Evolutionary conservation across 2,113 vertebrate genomes (phyloP).

Genomic region (Mesoclemmys tuberculata): DNA sequence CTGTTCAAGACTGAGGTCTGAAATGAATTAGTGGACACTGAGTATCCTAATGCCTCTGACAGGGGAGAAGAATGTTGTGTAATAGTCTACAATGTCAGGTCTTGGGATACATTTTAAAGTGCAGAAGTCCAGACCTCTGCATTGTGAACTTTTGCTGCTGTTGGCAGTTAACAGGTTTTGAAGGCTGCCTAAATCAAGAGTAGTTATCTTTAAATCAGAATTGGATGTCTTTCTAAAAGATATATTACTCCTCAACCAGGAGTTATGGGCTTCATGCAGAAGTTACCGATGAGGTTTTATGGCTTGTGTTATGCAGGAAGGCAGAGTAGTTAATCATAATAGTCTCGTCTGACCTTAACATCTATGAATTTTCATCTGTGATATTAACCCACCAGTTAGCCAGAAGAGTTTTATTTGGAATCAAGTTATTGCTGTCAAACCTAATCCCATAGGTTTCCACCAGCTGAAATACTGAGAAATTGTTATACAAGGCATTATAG

Average conservation of each 20-base stretch:
- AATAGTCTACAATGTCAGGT: background rate
- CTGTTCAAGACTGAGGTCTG: background rate
- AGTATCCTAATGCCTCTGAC: background rate
- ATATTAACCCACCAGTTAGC: background rate
- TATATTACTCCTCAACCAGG: background rate
- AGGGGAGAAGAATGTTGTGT: background rate
- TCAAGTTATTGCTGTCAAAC: background rate
- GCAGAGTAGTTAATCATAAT: background rate
- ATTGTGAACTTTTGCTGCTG: background rate
- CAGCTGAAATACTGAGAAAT: background rate
- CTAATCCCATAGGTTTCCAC: background rate
- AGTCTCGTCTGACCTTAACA: background rate
- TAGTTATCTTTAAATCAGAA: background rate
- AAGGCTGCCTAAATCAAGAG: background rate
- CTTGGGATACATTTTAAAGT: background rate
- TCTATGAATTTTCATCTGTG: background rate
- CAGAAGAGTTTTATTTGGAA: background rate
- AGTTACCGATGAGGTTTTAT: background rate
- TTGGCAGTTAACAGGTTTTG: background rate
- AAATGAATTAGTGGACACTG: background rate
- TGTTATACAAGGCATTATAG: no score
- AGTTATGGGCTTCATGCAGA: background rate
- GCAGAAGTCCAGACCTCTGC: accelerated
- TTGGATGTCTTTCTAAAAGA: background rate
- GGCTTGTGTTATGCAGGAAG: background rate